These are phyloP conservation scores for Agrilus cyanescens DNA, from an alignment of 2,888 invertebrate genomes.

Conservation along the genomic window DNA sequence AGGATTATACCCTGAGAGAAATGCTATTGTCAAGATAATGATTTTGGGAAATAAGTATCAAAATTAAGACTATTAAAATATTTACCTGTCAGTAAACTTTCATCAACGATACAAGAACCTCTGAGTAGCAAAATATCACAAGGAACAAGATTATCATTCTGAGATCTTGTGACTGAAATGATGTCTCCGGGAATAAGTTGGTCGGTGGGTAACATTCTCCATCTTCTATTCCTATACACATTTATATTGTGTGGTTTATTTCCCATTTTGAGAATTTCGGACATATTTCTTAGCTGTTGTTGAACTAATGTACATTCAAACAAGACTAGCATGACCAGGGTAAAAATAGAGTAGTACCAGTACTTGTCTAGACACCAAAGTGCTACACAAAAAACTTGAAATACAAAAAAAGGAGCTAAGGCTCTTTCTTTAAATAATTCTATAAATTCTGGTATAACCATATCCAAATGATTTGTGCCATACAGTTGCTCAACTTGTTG, in stretches of 20 bases:
- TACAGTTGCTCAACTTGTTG: constrained; percentile 65
- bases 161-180: constrained; percentile 82
- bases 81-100: constrained; percentile 87
- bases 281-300: constrained; percentile 95
- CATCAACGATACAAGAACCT: constrained; percentile 96
- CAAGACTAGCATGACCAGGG: constrained; percentile 86
- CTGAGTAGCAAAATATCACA: constrained; percentile 90
- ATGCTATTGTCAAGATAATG: no score
- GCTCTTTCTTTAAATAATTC: constrained; percentile 96
- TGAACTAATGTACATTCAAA: constrained; percentile 98
- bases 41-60: no score
- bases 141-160: constrained; percentile 85
- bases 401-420: constrained; percentile 98
- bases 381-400: constrained; percentile 98
- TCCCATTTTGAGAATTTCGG: constrained; percentile 98
- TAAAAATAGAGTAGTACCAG: constrained; percentile 96
- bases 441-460: constrained; percentile 92
- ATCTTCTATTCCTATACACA: constrained; percentile 82
- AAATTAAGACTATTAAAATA: constrained; percentile 25
- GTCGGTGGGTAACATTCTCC: constrained; percentile 76
- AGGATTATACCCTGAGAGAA: no score
- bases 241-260: constrained; percentile 88
- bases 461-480: constrained; percentile 77
- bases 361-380: constrained; percentile 99
- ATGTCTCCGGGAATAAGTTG: constrained; percentile 93